Base-by-base conservation (phyloP, 2,113 vertebrate genomes). In the Corythaeola cristata region DNA sequence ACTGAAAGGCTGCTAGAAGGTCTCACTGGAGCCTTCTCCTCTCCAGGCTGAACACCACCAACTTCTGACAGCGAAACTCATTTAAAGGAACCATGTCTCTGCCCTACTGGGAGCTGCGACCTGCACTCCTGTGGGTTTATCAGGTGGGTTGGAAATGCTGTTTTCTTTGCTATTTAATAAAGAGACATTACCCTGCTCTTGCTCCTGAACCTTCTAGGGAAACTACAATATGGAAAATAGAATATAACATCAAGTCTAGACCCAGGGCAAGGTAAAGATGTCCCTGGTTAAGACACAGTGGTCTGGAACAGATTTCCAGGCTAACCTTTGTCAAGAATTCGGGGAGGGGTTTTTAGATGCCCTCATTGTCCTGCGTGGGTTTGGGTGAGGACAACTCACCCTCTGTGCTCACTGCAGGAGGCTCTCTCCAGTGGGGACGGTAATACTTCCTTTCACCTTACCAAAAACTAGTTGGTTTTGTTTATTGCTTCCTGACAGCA, bases 311-410 rank as follows among this genome's bases (percentile, higher is more conserved):
- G 11, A 50, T 28, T 68, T 58, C 49, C 69, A 77, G 33, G 0
- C 0, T 15, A 12, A 30, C 5, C 14, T 67, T 26, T 21, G 44
- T 26, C 30, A 52, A 26, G 47, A 66, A 30, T 52, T 9, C 37
- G 21, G 52, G 62, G 62, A 45, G 63, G 58, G 22, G 12, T 32
- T 87, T 87, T 32, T 16, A 8, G 56, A 37, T 4, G 14, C 10
- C 30, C 18, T 60, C 3, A 0, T 24, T 37, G 14, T 33, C 64
- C 77, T 77, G 33, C 0, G 0, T 44, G 52, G 1, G 0, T 4
- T 12, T 47, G 17, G 63, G 26, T 1, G 5, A 84, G 49, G 41
- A 28, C 26, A 56, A 13, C 41, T 27, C 11, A 1, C 76, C 56
- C 41, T 22, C 60, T 53, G 32, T 19, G 4, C 63, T 49, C 6